Base-by-base conservation (phyloP, 2,888 invertebrate genomes). In the Drosophila demipolita region DNA sequence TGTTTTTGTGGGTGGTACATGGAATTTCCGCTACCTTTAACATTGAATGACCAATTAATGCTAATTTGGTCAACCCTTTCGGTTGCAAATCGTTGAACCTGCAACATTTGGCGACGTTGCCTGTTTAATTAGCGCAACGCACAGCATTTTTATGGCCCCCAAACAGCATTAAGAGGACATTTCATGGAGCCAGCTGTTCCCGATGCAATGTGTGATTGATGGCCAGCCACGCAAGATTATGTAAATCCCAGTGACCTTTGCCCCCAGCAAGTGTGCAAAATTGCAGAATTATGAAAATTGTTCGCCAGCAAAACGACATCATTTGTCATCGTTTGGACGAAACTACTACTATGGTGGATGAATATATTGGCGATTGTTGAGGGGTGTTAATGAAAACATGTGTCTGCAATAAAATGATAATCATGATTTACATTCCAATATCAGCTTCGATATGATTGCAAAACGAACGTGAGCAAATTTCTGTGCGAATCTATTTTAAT, bases 371-470 rank as follows among this genome's bases (percentile, higher is more conserved):
- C 7, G 8, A 8, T n/a, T 12, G 33, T 9, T 11, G 15, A 11
- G 20, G 52, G 40, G 33, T 55, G 74, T 76, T 86, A 86, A 86
- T 86, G 82, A 84, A 85, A 86, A 83, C 88, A 90, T 90, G 89
- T 91, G 91, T 90, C 91, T 82, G 91, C 91, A 82, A 91, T 90
- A 90, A 91, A 91, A 91, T 84, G 86, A 89, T 91, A 92, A 91
- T 91, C 91, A 91, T 92, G 91, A 91, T 91, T 91, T 91, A 91
- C 92, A 91, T 87, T 85, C 64, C 38, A 26, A 38, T 54, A 66
- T 72, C 75, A 71, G 72, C 75, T 66, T 66, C 61, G 32, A 73
- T 75, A 53, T 71, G 63, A 66, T 67, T 63, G 50, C 60, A 48
- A 58, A 72, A 57, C 66, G 71, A 87, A 75, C 73, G 88, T 82